Base-by-base conservation (phyloP, 1,140 invertebrate species). In the Camponotus vicinus region DNA sequence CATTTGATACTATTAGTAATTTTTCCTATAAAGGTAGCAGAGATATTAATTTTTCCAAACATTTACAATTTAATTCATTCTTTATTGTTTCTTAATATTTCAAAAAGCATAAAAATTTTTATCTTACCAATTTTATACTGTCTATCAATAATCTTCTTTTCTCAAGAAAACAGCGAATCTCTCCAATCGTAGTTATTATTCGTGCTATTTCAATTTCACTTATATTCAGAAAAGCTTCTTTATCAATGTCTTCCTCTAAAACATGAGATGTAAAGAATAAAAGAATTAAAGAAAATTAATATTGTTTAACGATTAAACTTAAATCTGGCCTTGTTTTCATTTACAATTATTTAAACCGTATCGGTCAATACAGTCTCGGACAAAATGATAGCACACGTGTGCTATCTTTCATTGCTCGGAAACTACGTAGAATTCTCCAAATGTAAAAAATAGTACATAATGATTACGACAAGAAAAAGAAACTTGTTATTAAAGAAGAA, bases 161-260 rank as follows among this genome's bases (percentile, higher is more conserved):
- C 15, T 70, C 67, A 45, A 69, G 67, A 69, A 69, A 69, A 45
- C n/a, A 69, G 3, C 37, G 64, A 40, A 67, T 67, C 4, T 18
- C 64, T 67, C 37, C 64, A 40, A 67, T 11, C 1, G 8, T 69
- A 34, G 67, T 7, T 69, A 69, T 69, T 69, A 69, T 69, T 27
- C 7, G 67, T 69, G 67, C 27, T 11, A 69, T 9, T 27, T 69
- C 67, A 45, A 13, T 69, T 21, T 69, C 40, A 69, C 1, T 69
- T 15, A 69, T 69, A 45, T 15, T 69, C 3, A 69, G 13, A 69
- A 69, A 45, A 45, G 21, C 21, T 49, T 69, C 40, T 27, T 69
- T 69, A 69, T 69, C 40, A 18, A 69, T 69, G 4, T 49, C 40
- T 5, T 69, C 21, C 2, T 69, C n/a, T 69, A 45, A 61, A 61